Conservation (phyloP, 2,888 invertebrate species). For the Polyommatus iphigenia region DNA sequence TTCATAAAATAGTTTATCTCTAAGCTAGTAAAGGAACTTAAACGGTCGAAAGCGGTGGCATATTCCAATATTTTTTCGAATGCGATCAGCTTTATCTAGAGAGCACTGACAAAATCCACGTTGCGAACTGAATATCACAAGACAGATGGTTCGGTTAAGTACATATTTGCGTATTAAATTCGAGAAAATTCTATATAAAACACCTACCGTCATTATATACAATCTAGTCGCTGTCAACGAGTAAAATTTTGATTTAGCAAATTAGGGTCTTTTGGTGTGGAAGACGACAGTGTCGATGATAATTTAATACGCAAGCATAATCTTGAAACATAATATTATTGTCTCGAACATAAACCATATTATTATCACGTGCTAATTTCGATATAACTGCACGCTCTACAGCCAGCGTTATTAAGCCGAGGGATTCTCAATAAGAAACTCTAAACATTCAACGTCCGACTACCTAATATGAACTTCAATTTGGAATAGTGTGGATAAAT, state of each 20-base stretch:
- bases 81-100: slow-evolving; percentile 52
- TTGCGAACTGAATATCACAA: slow-evolving; percentile 72
- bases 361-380: slow-evolving; percentile 52
- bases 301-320: slow-evolving; percentile 17
- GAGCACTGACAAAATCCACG: slow-evolving; percentile 60
- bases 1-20: slow-evolving; percentile 33
- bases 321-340: background rate
- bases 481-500: slow-evolving; percentile 73
- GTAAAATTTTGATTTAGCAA: slow-evolving; percentile 32
- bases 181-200: slow-evolving; percentile 21
- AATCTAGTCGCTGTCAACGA: slow-evolving; percentile 3
- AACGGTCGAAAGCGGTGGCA: slow-evolving; percentile 41
- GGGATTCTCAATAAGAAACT: slow-evolving; percentile 32
- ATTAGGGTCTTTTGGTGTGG: slow-evolving; percentile 25
- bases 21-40: slow-evolving; percentile 48
- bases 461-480: slow-evolving; percentile 62
- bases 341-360: slow-evolving; percentile 47
- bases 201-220: slow-evolving; percentile 5
- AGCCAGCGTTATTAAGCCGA: slow-evolving; percentile 31
- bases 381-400: slow-evolving; percentile 44
- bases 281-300: slow-evolving; percentile 17
- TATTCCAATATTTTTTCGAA: slow-evolving; percentile 39
- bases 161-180: slow-evolving; percentile 56
- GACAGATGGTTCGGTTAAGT: slow-evolving; percentile 74
- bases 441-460: slow-evolving; percentile 42